A percentile compares a stretch with the other conserved stretches of the same genome.
These are phyloP conservation scores for Cichladusa arquata DNA, from an alignment of 2,113 vertebrate genomes.

Conservation along the genomic window DNA sequence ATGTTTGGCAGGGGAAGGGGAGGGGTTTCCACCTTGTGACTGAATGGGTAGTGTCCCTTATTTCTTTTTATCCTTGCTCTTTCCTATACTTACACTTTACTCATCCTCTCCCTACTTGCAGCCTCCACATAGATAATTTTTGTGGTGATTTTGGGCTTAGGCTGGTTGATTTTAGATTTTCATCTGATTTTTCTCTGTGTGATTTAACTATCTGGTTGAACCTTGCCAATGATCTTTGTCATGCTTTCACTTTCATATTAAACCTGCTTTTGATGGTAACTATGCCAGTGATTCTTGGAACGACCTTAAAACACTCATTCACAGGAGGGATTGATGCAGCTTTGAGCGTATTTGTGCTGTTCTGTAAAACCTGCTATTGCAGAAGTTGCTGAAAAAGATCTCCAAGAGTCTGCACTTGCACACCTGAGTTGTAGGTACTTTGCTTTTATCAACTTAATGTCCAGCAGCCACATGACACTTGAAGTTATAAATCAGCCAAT, in stretches of 20 bases:
- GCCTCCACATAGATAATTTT: background rate
- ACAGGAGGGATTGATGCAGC: background rate
- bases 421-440: background rate
- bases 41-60: rapidly evolving
- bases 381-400: background rate
- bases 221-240: background rate
- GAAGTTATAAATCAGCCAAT: background rate
- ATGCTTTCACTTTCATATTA: background rate
- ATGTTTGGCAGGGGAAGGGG: background rate
- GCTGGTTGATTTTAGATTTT: background rate
- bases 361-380: background rate
- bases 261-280: background rate
- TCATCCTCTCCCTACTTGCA: background rate
- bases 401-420: background rate
- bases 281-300: background rate
- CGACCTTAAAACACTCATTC: background rate
- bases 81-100: background rate
- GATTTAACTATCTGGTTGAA: background rate
- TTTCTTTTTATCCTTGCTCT: background rate
- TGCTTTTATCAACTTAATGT: background rate
- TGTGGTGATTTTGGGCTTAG: background rate
- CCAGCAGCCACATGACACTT: background rate
- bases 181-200: background rate
- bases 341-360: background rate
- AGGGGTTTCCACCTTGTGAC: background rate